Base-by-base conservation (phyloP, 2,113 vertebrate species). In the Carassius auratus region DNA sequence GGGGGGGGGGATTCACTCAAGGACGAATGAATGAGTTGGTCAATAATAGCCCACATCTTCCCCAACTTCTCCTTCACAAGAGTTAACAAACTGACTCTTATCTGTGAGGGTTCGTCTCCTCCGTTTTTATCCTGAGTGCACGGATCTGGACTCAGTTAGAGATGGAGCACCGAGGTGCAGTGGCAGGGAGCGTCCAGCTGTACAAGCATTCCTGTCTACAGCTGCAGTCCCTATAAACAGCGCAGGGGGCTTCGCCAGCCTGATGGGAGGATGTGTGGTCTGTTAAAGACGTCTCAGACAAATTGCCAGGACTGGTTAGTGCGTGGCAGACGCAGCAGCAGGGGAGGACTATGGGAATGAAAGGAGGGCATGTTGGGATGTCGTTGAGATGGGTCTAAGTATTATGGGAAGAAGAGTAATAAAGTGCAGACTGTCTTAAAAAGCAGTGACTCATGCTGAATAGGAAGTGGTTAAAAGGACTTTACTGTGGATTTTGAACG, bases 21-120 rank as follows among this genome's bases (percentile, higher is more conserved):
- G 91, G 89, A 88, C 68, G 21, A 73, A 38, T 73, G 81, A 73
- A 57, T 87, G 45, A 87, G 85, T 87, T 86, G 90, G 90, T 91
- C 89, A 86, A 86, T 93, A 93, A 92, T 91, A 81, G 89, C 84
- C 89, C 90, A 86, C 91, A 91, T 62, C 77, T 93, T 89, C 61
- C 83, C 87, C 21, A 17, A 69, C 36, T 21, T 42, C 62, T 68
- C 84, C 42, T 69, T 69, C 61, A 81, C 2, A 19, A 26, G 79
- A 64, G 42, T 45, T 71, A 36, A 83, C 91, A 88, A 92, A 91
- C 92, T 90, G 92, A 85, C 84, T 89, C 89, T 91, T 92, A 91
- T 93, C 89, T 89, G 76, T 2, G 10, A 86, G 69, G 3, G 81
- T 86, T 84, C 88, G 36, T 83, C 84, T 78, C 82, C 30, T 69